phyloP scores from a whole-genome alignment of 2,113 vertebrate genomes.

The Aspidoscelis tigris region DNA sequence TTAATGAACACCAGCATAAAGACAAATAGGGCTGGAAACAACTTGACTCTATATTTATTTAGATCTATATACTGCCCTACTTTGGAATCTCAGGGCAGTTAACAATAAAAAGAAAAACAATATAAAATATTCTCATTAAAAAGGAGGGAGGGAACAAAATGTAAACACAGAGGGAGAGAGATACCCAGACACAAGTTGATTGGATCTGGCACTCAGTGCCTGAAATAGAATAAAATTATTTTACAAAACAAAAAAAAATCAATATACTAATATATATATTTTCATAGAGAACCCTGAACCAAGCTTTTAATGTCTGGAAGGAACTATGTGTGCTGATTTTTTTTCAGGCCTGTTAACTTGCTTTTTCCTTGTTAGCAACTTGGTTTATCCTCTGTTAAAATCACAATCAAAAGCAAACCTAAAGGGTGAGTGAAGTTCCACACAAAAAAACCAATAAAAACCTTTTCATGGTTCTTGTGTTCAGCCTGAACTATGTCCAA shows the following conservation, averaged over 20 bases:
- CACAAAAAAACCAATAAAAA: conserved; percentile 69
- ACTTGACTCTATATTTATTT: too few relatives aligned
- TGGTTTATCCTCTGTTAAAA: conserved; percentile 70
- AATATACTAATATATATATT: conserved; percentile 53
- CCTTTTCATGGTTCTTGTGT: conserved; percentile 60
- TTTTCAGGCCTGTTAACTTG: conserved; percentile 54
- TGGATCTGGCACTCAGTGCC: too few relatives aligned
- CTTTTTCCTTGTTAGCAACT: conserved; percentile 66
- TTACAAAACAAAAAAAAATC: conserved; percentile 55
- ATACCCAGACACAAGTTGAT: too few relatives aligned
- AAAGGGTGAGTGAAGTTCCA: conserved; percentile 63
- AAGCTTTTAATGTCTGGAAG: conserved; percentile 59
- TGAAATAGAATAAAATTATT: too few relatives aligned
- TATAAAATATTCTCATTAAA: too few relatives aligned
- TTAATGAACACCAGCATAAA: too few relatives aligned
- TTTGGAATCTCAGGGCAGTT: too few relatives aligned
- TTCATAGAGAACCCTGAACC: conserved; percentile 49
- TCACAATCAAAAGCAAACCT: conserved; percentile 55
- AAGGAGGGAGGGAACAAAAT: too few relatives aligned
- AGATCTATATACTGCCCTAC: too few relatives aligned
- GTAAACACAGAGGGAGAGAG: too few relatives aligned
- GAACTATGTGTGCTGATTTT: conserved; percentile 41
- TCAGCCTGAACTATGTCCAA: conserved; percentile 67
- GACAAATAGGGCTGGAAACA: too few relatives aligned
- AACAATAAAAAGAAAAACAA: too few relatives aligned